A percentile compares a stretch with the other conserved stretches of the same genome.
Conservation (phyloP, 1,140 invertebrate genomes). For the Neodiprion virginianus region DNA sequence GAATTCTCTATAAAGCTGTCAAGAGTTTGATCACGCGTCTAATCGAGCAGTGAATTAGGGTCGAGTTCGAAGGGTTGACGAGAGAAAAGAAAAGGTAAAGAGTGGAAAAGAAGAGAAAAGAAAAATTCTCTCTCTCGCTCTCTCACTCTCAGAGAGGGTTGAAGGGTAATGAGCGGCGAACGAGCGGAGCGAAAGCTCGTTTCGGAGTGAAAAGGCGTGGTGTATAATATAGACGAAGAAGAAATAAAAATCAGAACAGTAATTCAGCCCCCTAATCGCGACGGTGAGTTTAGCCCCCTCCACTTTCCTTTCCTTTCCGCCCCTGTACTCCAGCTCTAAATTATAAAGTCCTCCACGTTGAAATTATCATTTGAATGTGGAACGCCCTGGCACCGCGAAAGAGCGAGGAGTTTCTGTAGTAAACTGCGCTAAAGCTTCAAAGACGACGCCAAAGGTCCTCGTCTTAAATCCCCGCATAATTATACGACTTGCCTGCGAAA, state of each 20-base stretch:
- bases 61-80: too few relatives aligned
- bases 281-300: background rate
- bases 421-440: background rate
- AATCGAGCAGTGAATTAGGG: too few relatives aligned
- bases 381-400: background rate
- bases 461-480: background rate
- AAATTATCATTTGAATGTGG: slow-evolving; percentile 6
- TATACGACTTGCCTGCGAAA: too few relatives aligned
- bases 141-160: background rate
- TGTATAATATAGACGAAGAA: too few relatives aligned
- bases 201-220: too few relatives aligned
- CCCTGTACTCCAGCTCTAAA: background rate
- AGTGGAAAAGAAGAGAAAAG: too few relatives aligned
- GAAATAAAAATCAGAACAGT: background rate
- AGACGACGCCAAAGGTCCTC: background rate
- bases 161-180: background rate
- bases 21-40: too few relatives aligned
- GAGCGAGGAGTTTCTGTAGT: background rate
- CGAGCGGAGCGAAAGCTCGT: too few relatives aligned
- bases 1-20: too few relatives aligned
- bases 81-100: too few relatives aligned
- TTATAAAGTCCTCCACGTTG: background rate
- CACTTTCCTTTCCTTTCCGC: too few relatives aligned
- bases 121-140: too few relatives aligned
- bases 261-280: background rate